Percentiles rank a stretch among this genome's conserved stretches.
Conservation (phyloP, 2,888 invertebrate genomes). For the Thyatira batis region DNA sequence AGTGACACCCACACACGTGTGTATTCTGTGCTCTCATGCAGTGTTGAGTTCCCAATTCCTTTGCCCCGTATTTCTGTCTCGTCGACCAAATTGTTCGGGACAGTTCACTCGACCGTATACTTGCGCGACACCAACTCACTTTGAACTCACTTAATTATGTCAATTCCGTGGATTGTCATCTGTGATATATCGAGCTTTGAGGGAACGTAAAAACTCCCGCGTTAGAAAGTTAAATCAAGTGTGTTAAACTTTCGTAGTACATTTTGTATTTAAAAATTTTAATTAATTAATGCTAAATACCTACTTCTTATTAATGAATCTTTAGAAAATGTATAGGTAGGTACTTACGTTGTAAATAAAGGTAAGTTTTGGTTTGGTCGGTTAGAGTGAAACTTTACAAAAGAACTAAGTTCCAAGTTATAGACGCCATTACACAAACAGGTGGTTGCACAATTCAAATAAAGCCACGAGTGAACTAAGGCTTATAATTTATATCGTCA, state of each 20-base stretch:
- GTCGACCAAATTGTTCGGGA: constrained; percentile 55
- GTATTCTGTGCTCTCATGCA: constrained; percentile 16
- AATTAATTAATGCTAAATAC: no score
- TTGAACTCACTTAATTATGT: constrained; percentile 62
- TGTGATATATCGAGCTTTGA: constrained; percentile 38
- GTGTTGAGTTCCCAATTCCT: constrained; percentile 33
- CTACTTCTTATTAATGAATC: no score
- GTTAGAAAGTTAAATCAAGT: background rate
- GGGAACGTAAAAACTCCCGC: constrained; percentile 4
- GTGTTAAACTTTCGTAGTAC: background rate
- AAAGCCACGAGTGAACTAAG: background rate
- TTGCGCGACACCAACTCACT: constrained; percentile 39
- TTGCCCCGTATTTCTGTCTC: constrained; percentile 47
- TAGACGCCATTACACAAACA: background rate
- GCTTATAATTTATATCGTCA: background rate
- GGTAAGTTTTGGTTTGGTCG: no score
- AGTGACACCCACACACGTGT: constrained; percentile 22
- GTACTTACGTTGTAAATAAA: no score
- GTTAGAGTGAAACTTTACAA: no score
- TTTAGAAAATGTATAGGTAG: no score
- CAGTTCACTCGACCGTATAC: constrained; percentile 47
- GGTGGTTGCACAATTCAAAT: background rate
- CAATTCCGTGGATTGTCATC: constrained; percentile 48
- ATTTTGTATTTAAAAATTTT: background rate
- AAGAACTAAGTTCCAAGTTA: no score